Percentiles rank a stretch among this genome's conserved stretches.
Conservation (phyloP, 1,140 invertebrate genomes). For the Ceratitis capitata region DNA sequence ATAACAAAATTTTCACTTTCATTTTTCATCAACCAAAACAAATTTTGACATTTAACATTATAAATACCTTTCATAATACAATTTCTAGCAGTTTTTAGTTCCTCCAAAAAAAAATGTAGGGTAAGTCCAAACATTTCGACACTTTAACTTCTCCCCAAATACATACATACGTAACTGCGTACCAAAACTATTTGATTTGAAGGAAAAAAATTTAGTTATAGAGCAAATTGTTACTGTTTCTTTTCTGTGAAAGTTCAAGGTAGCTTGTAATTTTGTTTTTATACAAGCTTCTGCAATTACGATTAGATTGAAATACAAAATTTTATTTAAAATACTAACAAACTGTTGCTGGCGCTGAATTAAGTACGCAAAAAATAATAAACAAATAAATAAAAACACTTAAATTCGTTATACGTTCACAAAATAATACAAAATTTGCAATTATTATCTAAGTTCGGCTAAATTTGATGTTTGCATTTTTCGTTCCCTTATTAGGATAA, state of each 20-base stretch:
- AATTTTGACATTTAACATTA: not conserved
- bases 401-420: not conserved
- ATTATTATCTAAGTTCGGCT: conserved; percentile 12
- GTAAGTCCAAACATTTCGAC: conserved; percentile 25
- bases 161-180: not conserved
- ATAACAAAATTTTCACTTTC: not conserved
- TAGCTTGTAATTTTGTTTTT: not conserved
- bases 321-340: not conserved
- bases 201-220: not conserved
- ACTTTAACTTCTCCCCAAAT: not conserved
- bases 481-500: conserved; percentile 28
- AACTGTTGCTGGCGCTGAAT: not conserved
- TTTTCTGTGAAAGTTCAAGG: not conserved
- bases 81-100: conserved; percentile 24
- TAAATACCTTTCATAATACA: not conserved
- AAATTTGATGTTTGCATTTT: conserved; percentile 35
- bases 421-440: not conserved
- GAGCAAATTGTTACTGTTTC: not conserved
- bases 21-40: not conserved
- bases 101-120: not conserved
- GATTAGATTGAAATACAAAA: not conserved
- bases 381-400: not conserved
- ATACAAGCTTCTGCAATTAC: not conserved
- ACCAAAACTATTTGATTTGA: not conserved
- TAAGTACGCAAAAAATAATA: too few relatives aligned